A percentile compares a stretch with the other conserved stretches of the same genome.
Conservation (phyloP, 2,888 invertebrate species). For the Harpalus rufipes region DNA sequence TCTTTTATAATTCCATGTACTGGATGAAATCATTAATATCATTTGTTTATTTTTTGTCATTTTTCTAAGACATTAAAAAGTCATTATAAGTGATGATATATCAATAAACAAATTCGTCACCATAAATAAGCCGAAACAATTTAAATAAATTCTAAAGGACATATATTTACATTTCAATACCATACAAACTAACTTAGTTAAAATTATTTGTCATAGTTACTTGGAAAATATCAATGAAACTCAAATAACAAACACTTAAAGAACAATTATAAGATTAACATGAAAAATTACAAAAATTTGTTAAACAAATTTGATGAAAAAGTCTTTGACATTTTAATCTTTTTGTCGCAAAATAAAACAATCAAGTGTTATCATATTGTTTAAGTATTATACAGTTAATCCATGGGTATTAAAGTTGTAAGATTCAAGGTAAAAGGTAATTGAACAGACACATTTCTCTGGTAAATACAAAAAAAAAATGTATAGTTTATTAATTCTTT, state of each 20-base stretch:
- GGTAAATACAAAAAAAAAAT: neutral
- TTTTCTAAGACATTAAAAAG: neutral
- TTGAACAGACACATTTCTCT: slow-evolving; percentile 13
- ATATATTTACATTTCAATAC: no score
- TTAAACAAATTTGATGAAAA: no score
- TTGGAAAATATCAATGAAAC: neutral
- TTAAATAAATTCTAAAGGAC: neutral
- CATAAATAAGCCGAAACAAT: neutral
- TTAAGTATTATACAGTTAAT: neutral
- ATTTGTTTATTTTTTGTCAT: neutral
- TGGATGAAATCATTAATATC: no score
- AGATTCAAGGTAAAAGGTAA: neutral
- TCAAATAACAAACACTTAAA: neutral
- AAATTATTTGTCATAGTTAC: no score
- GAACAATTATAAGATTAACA: neutral
- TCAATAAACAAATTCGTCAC: neutral
- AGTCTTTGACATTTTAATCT: neutral
- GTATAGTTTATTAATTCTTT: neutral
- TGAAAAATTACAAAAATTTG: neutral
- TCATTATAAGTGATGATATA: neutral
- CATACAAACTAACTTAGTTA: no score
- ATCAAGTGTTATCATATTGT: slow-evolving; percentile 25
- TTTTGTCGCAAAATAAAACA: slow-evolving; percentile 4
- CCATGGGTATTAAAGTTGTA: neutral
- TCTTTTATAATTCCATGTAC: no score